Evolutionary conservation across 2,888 invertebrate genomes (phyloP).

Genomic region (Gandaritis pyraliata): DNA sequence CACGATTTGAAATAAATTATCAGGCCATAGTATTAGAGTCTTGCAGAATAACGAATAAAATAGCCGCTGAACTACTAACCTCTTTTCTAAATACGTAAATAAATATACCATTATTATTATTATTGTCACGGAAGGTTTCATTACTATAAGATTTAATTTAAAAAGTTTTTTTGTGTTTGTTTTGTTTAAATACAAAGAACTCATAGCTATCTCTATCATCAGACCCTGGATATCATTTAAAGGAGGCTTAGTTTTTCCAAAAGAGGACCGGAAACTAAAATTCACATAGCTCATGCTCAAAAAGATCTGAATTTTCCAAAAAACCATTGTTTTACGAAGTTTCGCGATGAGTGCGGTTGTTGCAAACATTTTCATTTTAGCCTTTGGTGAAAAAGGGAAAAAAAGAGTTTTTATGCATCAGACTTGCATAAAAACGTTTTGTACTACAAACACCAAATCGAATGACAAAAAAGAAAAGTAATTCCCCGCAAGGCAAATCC

Average conservation of each 20-base stretch:
- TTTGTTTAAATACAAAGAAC: too few relatives aligned
- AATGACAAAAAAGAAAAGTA: slow-evolving; percentile 1
- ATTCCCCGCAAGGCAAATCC: background rate
- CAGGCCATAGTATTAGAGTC: background rate
- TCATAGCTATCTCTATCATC: too few relatives aligned
- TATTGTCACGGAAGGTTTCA: too few relatives aligned
- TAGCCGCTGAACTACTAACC: background rate
- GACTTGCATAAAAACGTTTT: background rate
- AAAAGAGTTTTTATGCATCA: background rate
- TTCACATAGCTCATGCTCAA: too few relatives aligned
- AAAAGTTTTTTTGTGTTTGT: too few relatives aligned
- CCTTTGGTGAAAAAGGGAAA: background rate
- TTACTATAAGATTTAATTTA: too few relatives aligned
- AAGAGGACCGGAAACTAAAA: too few relatives aligned
- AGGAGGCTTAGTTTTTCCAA: too few relatives aligned
- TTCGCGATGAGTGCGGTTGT: background rate
- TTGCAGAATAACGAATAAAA: background rate
- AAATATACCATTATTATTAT: too few relatives aligned
- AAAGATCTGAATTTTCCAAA: too few relatives aligned
- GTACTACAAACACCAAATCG: background rate
- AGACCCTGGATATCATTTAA: too few relatives aligned
- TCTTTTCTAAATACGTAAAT: background rate
- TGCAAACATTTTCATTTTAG: background rate
- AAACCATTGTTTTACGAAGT: background rate
- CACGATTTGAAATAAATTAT: background rate